Conservation (phyloP, 2,888 invertebrate species). For the Stratiomys singularior region DNA sequence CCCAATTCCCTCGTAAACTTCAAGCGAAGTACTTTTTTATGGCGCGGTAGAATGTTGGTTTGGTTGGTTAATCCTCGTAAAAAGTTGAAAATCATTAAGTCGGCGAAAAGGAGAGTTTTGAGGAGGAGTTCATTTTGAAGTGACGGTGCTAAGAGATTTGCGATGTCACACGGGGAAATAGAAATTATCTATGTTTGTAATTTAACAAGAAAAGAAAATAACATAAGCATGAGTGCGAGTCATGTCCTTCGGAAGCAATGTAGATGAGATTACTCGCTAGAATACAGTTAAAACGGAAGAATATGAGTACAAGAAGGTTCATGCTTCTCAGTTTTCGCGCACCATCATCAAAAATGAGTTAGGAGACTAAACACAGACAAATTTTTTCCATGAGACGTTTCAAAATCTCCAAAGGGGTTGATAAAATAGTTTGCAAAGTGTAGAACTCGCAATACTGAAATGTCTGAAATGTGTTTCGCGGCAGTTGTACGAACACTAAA, state of each 20-base stretch:
- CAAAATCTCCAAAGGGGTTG: background rate
- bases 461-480: background rate
- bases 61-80: background rate
- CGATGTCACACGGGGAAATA: background rate
- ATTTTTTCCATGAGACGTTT: background rate
- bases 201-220: slow-evolving; percentile 17
- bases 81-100: slow-evolving; percentile 8
- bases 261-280: background rate
- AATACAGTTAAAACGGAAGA: background rate
- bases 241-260: slow-evolving; percentile 7
- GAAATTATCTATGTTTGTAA: slow-evolving; percentile 12
- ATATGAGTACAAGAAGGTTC: background rate
- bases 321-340: background rate
- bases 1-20: slow-evolving; percentile 37
- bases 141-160: background rate
- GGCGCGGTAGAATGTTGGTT: background rate
- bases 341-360: background rate
- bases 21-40: slow-evolving; percentile 26
- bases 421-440: slow-evolving; percentile 23
- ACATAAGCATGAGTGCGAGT: background rate
- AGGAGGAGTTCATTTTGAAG: background rate
- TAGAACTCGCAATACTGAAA: too few relatives aligned
- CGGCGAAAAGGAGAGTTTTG: background rate
- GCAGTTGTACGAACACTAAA: background rate
- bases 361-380: background rate